A percentile compares a stretch with the other conserved stretches of the same genome.
Conservation (phyloP, 2,797 vertebrate genomes). For the Enteromius anoplus region DNA sequence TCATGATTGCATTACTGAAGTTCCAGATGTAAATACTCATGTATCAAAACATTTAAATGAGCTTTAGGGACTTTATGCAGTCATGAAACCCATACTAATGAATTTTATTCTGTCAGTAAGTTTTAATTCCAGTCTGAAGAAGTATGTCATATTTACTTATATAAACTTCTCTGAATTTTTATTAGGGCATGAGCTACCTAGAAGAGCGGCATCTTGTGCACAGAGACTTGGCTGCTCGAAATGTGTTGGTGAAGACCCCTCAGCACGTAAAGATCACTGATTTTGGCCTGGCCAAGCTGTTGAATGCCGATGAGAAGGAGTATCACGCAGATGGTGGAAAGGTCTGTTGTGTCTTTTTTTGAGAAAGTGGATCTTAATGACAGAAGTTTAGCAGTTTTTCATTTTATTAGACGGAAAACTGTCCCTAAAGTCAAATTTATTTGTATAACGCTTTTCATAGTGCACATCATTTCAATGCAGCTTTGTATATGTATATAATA, state of each 20-base stretch:
- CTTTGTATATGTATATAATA: neutral
- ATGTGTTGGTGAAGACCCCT: conserved; percentile 95
- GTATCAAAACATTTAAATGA: neutral
- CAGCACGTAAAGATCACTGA: conserved; percentile 98
- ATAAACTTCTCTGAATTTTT: conserved; percentile 48
- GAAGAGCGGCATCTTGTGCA: conserved; percentile 96
- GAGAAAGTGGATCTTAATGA: neutral
- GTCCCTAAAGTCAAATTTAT: neutral
- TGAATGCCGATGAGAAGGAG: conserved; percentile 93
- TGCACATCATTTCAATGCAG: neutral
- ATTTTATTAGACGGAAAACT: conserved; percentile 36
- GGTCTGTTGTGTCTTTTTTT: conserved; percentile 70
- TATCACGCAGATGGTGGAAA: conserved; percentile 97
- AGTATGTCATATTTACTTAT: neutral
- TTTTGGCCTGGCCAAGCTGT: conserved; percentile 95
- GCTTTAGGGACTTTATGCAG: neutral
- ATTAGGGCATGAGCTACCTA: conserved; percentile 96
- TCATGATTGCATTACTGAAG: neutral
- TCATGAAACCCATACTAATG: neutral
- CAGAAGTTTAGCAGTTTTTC: neutral
- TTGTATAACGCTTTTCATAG: neutral
- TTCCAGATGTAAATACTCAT: neutral
- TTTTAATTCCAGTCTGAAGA: neutral
- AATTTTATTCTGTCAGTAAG: neutral
- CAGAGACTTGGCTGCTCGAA: conserved; percentile 94